phyloP scores from a whole-genome alignment of 2,797 vertebrate species.

The Acanthurus leucopareius region DNA sequence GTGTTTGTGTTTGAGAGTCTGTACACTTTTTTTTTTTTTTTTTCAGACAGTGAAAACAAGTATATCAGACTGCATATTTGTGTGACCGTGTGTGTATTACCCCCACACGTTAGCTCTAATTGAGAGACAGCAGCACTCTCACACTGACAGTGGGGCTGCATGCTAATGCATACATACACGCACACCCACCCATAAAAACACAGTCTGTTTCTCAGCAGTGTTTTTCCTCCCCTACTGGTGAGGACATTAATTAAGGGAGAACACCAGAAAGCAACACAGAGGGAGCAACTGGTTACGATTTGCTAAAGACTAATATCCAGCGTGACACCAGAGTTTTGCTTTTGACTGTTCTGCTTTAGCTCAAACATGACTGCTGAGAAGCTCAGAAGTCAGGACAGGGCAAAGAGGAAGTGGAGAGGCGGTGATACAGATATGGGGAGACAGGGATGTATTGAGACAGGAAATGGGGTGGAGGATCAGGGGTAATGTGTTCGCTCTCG shows the following conservation, averaged over 20 bases:
- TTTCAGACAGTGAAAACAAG: slow-evolving; percentile 45
- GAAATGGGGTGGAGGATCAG: slow-evolving; percentile 25
- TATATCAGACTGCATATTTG: slow-evolving; percentile 14
- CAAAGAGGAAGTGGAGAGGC: slow-evolving; percentile 11
- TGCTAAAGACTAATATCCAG: slow-evolving; percentile 51
- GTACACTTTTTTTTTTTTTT: slow-evolving; percentile 25
- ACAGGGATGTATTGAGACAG: slow-evolving; percentile 37
- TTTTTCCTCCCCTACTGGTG: slow-evolving; percentile 51
- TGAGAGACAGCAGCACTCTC: slow-evolving; percentile 54
- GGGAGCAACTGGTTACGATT: slow-evolving; percentile 31
- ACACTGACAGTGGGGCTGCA: slow-evolving; percentile 47
- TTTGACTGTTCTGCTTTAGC: slow-evolving; percentile 57
- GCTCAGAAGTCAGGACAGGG: slow-evolving; percentile 23
- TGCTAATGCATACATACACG: slow-evolving; percentile 30
- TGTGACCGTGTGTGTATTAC: slow-evolving; percentile 34
- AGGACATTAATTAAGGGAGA: slow-evolving; percentile 67
- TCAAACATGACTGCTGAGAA: slow-evolving; percentile 34
- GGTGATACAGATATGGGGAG: slow-evolving; percentile 23
- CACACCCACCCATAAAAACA: slow-evolving; percentile 34
- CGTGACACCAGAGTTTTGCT: slow-evolving; percentile 60
- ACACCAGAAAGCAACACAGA: slow-evolving; percentile 17
- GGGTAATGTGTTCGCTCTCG: not conserved
- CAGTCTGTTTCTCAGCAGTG: slow-evolving; percentile 55
- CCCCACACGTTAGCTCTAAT: slow-evolving; percentile 59
- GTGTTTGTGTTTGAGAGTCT: slow-evolving; percentile 18